Evolutionary conservation across 2,888 invertebrate genomes (phyloP).

Genomic region (Rotaria macrura): DNA sequence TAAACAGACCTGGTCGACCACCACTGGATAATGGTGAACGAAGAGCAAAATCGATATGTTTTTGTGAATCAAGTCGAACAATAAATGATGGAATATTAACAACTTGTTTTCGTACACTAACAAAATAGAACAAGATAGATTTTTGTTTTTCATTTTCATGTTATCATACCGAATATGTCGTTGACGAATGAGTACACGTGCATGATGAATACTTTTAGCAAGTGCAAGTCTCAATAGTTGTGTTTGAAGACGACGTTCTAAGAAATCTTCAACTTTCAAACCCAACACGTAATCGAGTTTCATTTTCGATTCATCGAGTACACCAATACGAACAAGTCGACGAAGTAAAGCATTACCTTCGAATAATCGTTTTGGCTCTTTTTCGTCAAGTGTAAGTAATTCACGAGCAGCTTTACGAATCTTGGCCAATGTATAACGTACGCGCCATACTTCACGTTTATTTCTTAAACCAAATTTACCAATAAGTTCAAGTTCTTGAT

Average conservation of each 20-base stretch:
- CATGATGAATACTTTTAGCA: slow-evolving; percentile 98
- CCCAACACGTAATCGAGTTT: slow-evolving; percentile 99
- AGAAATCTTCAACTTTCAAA: slow-evolving; percentile 95
- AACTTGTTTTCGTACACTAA: slow-evolving; percentile 92
- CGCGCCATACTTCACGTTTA: slow-evolving; percentile 98
- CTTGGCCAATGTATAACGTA: slow-evolving; percentile 93
- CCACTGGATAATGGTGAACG: slow-evolving; percentile 80
- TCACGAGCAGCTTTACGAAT: slow-evolving; percentile 99
- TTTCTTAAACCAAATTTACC: slow-evolving; percentile 98
- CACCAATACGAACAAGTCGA: slow-evolving; percentile 92
- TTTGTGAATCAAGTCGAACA: slow-evolving; percentile 90
- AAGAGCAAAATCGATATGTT: slow-evolving; percentile 65
- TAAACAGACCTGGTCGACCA: slow-evolving; percentile 64
- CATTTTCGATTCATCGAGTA: slow-evolving; percentile 92
- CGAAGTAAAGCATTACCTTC: slow-evolving; percentile 97
- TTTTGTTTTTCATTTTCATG: too few relatives aligned
- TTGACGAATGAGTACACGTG: slow-evolving; percentile 92
- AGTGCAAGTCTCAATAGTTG: slow-evolving; percentile 87
- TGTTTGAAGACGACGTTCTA: slow-evolving; percentile 95
- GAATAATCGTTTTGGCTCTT: slow-evolving; percentile 88
- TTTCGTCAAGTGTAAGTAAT: slow-evolving; percentile 91
- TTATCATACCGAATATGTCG: slow-evolving; percentile 83
- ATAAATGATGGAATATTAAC: slow-evolving; percentile 96
- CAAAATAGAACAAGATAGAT: background rate
- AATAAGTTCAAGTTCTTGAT: slow-evolving; percentile 89